phyloP scores from a whole-genome alignment of 2,888 invertebrate species.

The Colletes collaris region DNA sequence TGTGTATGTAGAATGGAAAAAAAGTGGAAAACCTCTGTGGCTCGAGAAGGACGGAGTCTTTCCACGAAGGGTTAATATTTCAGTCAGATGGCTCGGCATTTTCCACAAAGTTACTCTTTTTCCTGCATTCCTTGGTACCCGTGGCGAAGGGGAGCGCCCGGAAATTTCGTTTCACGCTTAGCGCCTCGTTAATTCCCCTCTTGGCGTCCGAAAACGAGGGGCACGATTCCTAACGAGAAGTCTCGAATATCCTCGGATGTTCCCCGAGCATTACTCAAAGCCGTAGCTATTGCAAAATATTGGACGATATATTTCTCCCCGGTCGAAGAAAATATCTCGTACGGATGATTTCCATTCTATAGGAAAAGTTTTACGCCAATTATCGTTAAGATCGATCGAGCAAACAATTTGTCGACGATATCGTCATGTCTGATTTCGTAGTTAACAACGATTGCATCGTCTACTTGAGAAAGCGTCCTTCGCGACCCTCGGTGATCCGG shows the following conservation, averaged over 20 bases:
- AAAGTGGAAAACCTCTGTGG: no score
- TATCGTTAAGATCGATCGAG: conserved; percentile 1
- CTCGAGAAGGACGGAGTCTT: no score
- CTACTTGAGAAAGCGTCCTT: background rate
- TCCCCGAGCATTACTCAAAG: no score
- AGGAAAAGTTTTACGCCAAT: background rate
- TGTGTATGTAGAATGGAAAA: no score
- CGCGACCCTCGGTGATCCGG: background rate
- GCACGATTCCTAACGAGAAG: background rate
- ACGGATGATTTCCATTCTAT: background rate
- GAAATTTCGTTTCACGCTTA: background rate
- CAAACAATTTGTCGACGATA: background rate
- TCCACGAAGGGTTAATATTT: conserved; percentile 68
- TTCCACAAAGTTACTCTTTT: no score
- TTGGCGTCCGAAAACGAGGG: background rate
- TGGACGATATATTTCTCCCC: no score
- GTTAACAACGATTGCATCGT: conserved; percentile 19
- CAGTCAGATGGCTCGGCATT: conserved; percentile 46
- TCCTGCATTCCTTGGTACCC: no score
- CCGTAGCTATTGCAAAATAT: no score
- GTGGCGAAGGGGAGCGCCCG: background rate
- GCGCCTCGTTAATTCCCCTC: background rate
- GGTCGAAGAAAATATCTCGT: background rate
- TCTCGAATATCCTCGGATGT: no score
- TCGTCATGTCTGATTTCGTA: background rate